A percentile compares a stretch with the other conserved stretches of the same genome.
Evolutionary conservation across 1,140 invertebrate genomes (phyloP).

Genomic region (Bombus fervidus): DNA sequence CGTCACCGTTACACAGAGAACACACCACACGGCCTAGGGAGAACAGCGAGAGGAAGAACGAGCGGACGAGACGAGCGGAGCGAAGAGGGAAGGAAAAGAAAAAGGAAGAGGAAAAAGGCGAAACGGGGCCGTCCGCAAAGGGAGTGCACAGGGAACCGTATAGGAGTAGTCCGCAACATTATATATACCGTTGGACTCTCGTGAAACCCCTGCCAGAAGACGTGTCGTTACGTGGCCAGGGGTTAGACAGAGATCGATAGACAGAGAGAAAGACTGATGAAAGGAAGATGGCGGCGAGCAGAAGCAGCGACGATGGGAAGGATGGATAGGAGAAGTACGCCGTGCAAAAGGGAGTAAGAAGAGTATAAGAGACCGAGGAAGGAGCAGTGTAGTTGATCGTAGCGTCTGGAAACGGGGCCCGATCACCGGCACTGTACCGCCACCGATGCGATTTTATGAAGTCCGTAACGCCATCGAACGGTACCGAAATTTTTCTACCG

Average conservation of each 20-base stretch:
- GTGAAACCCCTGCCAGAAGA: constrained; percentile 53
- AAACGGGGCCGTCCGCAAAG: constrained; percentile 58
- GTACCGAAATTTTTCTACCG: constrained; percentile 33
- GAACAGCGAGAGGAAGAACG: constrained; percentile 13
- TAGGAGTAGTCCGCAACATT: constrained; percentile 39
- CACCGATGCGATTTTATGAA: constrained; percentile 56
- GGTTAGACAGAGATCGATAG: not conserved
- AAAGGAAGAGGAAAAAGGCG: constrained; percentile 58
- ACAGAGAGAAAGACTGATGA: not conserved
- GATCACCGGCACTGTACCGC: constrained; percentile 7
- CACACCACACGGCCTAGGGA: constrained; percentile 24
- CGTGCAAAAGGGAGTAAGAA: constrained; percentile 12
- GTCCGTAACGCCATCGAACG: constrained; percentile 48
- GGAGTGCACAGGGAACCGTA: constrained; percentile 48
- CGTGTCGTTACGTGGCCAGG: constrained; percentile 38
- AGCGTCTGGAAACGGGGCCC: constrained; percentile 24
- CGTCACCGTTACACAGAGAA: constrained; percentile 66
- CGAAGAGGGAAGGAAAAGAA: constrained; percentile 13
- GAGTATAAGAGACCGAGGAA: not conserved
- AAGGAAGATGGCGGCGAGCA: not conserved
- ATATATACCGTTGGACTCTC: constrained; percentile 55
- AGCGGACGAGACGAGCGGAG: constrained; percentile 5
- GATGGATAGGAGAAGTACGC: constrained; percentile 15
- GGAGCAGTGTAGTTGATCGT: constrained; percentile 37
- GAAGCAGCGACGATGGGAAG: constrained; percentile 10